Evolutionary conservation across 92 coral and sea anemone species (phyloP), one percentile per base, ranked within the genome.

Genomic region (Porites evermanni): DNA sequence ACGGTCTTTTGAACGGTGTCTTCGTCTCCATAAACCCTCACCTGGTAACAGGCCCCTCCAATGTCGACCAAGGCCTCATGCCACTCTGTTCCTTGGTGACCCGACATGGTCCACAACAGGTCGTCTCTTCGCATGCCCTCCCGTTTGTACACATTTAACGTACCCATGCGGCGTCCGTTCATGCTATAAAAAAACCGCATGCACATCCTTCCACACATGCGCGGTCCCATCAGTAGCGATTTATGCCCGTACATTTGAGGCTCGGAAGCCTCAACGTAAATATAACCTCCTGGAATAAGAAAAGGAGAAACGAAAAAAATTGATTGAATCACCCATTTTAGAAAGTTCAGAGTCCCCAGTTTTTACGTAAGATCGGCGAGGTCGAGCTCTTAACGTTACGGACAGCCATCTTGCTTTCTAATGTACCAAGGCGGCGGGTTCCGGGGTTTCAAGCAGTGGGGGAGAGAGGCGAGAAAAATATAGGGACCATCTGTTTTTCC

Each of bases 1-100:
- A 4, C 7, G 0, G 47, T 0, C 47, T 38, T 38, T 38, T 38
- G 47, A 38, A 38, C 47, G 5, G 5, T 38, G 47, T 38, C 47
- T 38, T 38, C 47, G 7, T 38, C 0, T 38, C 47, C 47, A 4
- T 4, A 38, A 38, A 38, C 47, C 47, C 47, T 38, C 47, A 94
- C 98, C 93, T 94, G 95, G 64, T 92, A 94, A 75, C 98, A 94
- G 73, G 80, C 84, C 50, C 98, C 98, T 19, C 90, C 91, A n/a
- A 96, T 86, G 38, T 94, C 91, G 70, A 96, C 84, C 68, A 95
- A 78, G 7, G 98, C 98, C 72, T 96, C 98, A 50, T 88, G 79
- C 99, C 99, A 96, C 32, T 81, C 69, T 54, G 85, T 82, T 2
- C 97, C 98, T 70, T 95, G 95, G 70, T 91, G 70, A 5, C 94